These are phyloP conservation scores for Antitype chi DNA, from an alignment of 2,888 invertebrate genomes.

Conservation along the genomic window DNA sequence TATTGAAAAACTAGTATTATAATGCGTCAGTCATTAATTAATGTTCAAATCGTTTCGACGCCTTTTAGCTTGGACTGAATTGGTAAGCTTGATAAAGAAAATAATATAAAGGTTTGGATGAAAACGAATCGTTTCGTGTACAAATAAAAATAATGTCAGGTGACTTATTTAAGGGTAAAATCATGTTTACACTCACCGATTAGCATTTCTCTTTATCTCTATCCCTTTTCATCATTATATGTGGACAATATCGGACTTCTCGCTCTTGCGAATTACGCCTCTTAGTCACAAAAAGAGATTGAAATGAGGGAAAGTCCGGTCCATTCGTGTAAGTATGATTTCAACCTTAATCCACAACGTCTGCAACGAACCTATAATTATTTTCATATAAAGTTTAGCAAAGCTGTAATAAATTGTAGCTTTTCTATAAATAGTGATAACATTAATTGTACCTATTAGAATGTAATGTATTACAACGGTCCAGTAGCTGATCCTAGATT, in stretches of 20 bases:
- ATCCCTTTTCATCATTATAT: not conserved
- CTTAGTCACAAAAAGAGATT: not conserved
- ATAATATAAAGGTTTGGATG: not conserved
- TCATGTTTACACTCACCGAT: not conserved
- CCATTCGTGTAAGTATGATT: not conserved
- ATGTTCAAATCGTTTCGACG: conserved; percentile 26
- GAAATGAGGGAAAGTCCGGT: not conserved
- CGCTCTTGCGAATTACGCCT: not conserved
- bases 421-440: conserved; percentile 63
- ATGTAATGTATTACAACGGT: conserved; percentile 55
- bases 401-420: conserved; percentile 66
- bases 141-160: not conserved
- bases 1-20: conserved; percentile 30
- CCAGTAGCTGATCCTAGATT: conserved; percentile 61
- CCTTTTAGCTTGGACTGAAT: conserved; percentile 16
- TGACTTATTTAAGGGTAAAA: not conserved
- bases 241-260: not conserved
- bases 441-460: conserved; percentile 45
- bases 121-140: not conserved
- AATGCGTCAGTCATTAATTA: conserved; percentile 8
- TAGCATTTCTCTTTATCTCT: not conserved
- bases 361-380: conserved; percentile 5
- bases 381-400: conserved; percentile 36
- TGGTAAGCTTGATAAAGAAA: conserved; percentile 20
- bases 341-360: not conserved